A percentile compares a stretch with the other conserved stretches of the same genome.
Evolutionary conservation across 2,113 vertebrate species (phyloP).

Genomic region (Oceanodroma tethys): DNA sequence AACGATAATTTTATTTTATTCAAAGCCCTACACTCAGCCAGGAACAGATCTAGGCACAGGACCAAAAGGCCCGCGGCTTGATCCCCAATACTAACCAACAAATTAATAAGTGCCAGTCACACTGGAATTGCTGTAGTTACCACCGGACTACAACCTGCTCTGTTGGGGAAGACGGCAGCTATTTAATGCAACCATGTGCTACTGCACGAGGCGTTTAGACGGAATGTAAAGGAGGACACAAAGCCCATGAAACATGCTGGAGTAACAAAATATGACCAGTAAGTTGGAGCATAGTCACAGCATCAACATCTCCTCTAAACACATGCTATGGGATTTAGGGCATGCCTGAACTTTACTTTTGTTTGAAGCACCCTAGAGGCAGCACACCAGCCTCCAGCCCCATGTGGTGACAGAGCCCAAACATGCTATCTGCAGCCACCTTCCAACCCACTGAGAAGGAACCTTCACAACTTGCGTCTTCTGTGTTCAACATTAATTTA

Average conservation of each 20-base stretch:
- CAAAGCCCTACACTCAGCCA: neutral
- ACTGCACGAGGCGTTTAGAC: neutral
- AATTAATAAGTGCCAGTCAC: neutral
- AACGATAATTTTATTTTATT: neutral
- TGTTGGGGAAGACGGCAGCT: neutral
- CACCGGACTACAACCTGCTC: neutral
- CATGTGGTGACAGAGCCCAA: neutral
- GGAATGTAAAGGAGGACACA: neutral
- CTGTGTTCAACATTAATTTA: neutral
- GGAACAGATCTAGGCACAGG: neutral
- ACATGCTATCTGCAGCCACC: neutral
- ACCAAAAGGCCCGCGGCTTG: neutral
- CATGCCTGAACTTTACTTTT: neutral
- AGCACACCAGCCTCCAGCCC: neutral
- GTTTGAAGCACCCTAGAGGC: neutral
- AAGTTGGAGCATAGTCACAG: neutral
- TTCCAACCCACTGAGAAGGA: neutral
- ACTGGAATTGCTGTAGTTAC: neutral
- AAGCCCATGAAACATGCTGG: neutral
- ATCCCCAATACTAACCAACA: neutral
- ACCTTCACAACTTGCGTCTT: neutral
- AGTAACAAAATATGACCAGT: neutral
- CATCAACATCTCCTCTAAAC: neutral
- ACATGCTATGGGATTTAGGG: neutral
- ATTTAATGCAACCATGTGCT: neutral